These are phyloP conservation scores for Lepidonotus clava DNA, from an alignment of 2,888 invertebrate species.

Conservation along the genomic window DNA sequence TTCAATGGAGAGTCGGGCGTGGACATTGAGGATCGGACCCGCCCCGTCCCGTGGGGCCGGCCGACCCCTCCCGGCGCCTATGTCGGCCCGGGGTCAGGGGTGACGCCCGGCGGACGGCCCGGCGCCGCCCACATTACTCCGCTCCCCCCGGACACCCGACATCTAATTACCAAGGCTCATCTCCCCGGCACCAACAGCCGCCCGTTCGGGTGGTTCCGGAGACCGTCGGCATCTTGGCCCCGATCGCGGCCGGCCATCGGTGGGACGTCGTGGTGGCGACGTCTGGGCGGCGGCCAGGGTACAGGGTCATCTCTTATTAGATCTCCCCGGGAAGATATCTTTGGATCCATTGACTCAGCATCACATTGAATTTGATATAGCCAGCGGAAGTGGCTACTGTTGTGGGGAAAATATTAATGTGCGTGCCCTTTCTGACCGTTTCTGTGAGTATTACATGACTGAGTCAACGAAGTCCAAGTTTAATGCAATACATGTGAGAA, in stretches of 20 bases:
- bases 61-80: not conserved
- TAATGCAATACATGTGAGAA: too few species aligned
- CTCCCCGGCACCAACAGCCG: not conserved
- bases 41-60: not conserved
- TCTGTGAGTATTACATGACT: too few species aligned
- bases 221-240: not conserved
- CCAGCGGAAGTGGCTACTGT: too few species aligned
- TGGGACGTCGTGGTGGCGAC: too few species aligned
- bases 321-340: too few species aligned
- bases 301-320: too few species aligned
- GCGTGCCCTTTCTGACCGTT: too few species aligned
- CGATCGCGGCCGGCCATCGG: constrained; percentile 14
- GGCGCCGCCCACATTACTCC: constrained; percentile 2
- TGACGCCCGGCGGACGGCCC: not conserved
- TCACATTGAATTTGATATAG: too few species aligned
- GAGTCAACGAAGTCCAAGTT: too few species aligned
- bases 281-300: too few species aligned
- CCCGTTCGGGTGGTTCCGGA: not conserved
- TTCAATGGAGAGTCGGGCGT: not conserved
- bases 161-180: not conserved
- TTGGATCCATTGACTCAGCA: too few species aligned
- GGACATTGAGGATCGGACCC: not conserved
- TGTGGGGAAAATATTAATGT: too few species aligned
- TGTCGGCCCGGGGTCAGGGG: not conserved
- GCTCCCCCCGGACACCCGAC: not conserved